phyloP scores from a whole-genome alignment of 1,140 invertebrate species.

The Dryas iulia region DNA sequence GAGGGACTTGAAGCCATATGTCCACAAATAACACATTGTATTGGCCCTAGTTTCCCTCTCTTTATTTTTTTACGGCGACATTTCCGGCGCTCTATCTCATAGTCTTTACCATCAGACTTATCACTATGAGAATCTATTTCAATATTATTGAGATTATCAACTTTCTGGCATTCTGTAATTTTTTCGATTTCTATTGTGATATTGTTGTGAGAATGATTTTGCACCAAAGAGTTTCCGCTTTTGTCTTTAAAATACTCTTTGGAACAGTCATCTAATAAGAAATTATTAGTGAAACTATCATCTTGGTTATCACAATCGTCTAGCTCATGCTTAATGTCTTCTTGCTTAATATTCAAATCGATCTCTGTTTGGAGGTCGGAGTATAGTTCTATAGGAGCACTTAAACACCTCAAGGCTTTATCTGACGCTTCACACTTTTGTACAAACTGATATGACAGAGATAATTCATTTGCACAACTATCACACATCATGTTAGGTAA shows the following conservation, averaged over 20 bases:
- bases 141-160: background rate
- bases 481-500: constrained; percentile 59
- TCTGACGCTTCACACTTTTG: constrained; percentile 66
- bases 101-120: constrained; percentile 6
- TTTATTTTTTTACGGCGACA: constrained; percentile 31
- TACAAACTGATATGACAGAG: constrained; percentile 55
- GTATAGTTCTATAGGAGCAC: constrained; percentile 30
- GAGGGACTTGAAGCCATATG: constrained; percentile 50
- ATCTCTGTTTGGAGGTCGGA: constrained; percentile 35
- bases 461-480: constrained; percentile 53
- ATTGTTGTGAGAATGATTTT: background rate
- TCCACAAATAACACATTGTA: constrained; percentile 58
- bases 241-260: constrained; percentile 18
- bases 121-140: background rate
- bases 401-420: constrained; percentile 45
- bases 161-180: background rate
- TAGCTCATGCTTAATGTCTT: constrained; percentile 45
- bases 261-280: constrained; percentile 5
- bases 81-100: constrained; percentile 24
- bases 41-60: constrained; percentile 37
- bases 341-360: constrained; percentile 38
- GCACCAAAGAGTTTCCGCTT: background rate
- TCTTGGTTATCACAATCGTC: constrained; percentile 36
- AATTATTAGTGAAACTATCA: constrained; percentile 26
- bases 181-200: constrained; percentile 5